These are phyloP conservation scores for Littorina saxatilis DNA, from an alignment of 1,140 invertebrate species.

Conservation along the genomic window DNA sequence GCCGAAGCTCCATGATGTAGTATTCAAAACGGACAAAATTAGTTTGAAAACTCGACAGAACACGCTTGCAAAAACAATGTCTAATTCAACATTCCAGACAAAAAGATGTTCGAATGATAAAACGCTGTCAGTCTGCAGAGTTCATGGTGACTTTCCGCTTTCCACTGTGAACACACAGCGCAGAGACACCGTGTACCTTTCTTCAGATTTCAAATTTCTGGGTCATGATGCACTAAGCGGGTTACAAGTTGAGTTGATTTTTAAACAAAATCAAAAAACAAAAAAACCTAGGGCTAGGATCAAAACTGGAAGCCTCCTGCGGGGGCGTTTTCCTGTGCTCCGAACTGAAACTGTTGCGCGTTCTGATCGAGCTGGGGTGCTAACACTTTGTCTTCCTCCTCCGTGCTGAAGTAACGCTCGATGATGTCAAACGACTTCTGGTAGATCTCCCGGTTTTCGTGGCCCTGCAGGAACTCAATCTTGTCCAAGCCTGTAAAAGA, in stretches of 20 bases:
- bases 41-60: too few relatives aligned
- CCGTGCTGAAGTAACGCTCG: constrained; percentile 96
- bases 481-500: constrained; percentile 87
- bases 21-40: too few relatives aligned
- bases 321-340: constrained; percentile 64
- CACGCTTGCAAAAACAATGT: too few relatives aligned
- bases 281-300: neutral
- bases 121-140: too few relatives aligned
- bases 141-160: too few relatives aligned
- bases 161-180: too few relatives aligned
- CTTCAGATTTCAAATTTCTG: too few relatives aligned
- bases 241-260: neutral
- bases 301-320: constrained; percentile 72
- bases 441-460: constrained; percentile 99
- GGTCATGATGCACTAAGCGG: too few relatives aligned
- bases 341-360: constrained; percentile 82
- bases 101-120: too few relatives aligned
- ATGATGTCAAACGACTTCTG: constrained; percentile 98
- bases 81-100: too few relatives aligned
- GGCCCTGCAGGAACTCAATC: constrained; percentile 95
- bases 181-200: too few relatives aligned
- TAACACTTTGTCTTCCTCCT: constrained; percentile 86
- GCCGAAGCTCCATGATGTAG: too few relatives aligned
- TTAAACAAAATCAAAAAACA: neutral
- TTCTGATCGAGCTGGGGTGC: constrained; percentile 87